Conservation (phyloP, 2,113 vertebrate species). For the Tylochromis polylepis region DNA sequence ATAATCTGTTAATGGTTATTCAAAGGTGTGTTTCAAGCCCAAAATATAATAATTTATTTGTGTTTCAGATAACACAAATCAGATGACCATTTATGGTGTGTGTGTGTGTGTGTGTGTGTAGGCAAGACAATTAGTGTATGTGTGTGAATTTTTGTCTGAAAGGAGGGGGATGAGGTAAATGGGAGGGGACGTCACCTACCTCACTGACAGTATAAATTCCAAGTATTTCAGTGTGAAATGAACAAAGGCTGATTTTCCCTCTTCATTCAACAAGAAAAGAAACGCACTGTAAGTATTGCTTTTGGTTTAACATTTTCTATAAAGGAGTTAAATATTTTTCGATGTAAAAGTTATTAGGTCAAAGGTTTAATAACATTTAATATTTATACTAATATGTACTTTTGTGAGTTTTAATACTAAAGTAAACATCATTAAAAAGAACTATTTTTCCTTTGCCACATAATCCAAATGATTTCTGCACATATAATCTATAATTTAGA, state of each 20-base stretch:
- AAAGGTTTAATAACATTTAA: background rate
- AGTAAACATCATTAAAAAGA: background rate
- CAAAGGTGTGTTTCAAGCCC: background rate
- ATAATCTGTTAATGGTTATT: background rate
- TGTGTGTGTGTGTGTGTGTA: background rate
- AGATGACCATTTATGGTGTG: background rate
- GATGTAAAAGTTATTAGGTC: background rate
- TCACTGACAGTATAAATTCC: constrained; percentile 27
- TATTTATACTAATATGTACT: background rate
- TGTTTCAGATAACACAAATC: background rate
- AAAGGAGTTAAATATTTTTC: fast-evolving
- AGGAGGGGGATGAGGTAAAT: background rate
- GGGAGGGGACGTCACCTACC: background rate
- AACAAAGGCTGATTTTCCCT: background rate
- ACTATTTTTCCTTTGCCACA: background rate
- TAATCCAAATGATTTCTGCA: background rate
- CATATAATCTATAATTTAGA: background rate
- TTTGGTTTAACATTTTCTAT: background rate
- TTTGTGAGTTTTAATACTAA: background rate
- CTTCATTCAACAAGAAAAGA: background rate
- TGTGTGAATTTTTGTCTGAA: background rate
- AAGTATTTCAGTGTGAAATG: background rate
- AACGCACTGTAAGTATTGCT: background rate
- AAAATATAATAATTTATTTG: background rate
- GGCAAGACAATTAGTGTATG: background rate